These are phyloP conservation scores for Caenorhabditis wallacei DNA, from an alignment of 2,888 invertebrate genomes.

Conservation along the genomic window DNA sequence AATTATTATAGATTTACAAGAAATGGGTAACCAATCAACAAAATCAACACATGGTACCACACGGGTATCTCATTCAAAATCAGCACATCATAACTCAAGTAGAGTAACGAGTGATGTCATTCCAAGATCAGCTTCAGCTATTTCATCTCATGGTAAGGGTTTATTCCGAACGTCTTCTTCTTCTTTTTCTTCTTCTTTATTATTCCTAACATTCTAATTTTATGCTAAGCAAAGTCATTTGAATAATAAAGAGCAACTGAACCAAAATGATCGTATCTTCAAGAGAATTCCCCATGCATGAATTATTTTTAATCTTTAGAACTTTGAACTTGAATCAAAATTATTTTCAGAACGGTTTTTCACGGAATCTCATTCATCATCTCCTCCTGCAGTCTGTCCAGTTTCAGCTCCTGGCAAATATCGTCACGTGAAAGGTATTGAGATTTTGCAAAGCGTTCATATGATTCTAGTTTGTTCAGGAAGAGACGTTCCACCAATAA, in stretches of 20 bases:
- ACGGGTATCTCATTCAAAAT: conserved; percentile 61
- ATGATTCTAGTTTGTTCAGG: conserved; percentile 20
- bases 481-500: conserved; percentile 16
- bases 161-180: conserved; percentile 20
- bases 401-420: conserved; percentile 54
- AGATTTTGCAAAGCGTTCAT: neutral
- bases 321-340: neutral
- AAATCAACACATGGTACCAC: conserved; percentile 51
- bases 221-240: neutral
- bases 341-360: conserved; percentile 28
- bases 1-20: no score
- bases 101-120: conserved; percentile 59
- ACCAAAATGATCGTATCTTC: neutral
- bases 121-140: conserved; percentile 68
- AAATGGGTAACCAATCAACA: conserved; percentile 65
- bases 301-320: neutral
- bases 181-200: neutral
- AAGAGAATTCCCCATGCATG: neutral
- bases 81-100: conserved; percentile 42
- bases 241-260: conserved; percentile 13
- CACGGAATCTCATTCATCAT: conserved; percentile 10
- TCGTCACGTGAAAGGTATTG: conserved; percentile 9
- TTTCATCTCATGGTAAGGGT: conserved; percentile 50
- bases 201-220: conserved; percentile 6
- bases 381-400: conserved; percentile 31